Conservation (phyloP, 2,113 vertebrate genomes). For the Plecotus auritus region DNA sequence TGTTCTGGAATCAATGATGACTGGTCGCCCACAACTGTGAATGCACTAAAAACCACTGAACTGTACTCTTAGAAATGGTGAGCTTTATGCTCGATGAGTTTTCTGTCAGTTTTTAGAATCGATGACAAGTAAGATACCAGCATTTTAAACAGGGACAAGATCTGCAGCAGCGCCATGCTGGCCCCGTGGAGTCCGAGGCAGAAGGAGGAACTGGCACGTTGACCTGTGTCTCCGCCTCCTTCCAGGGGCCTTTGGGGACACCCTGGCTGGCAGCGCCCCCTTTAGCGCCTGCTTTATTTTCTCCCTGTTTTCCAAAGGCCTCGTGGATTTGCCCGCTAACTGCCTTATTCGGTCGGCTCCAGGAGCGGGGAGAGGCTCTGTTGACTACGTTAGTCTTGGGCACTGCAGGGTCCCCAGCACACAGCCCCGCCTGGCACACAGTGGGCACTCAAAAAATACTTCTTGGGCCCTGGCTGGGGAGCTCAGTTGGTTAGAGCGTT, state of each 20-base stretch:
- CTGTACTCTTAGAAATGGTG: background rate
- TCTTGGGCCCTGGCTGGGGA: background rate
- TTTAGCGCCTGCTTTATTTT: too few relatives aligned
- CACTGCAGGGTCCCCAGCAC: background rate
- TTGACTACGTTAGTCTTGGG: fast-evolving
- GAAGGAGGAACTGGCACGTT: fast-evolving
- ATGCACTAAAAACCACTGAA: background rate
- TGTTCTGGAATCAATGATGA: background rate
- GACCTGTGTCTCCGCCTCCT: fast-evolving
- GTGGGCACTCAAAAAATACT: fast-evolving
- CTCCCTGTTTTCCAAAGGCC: background rate
- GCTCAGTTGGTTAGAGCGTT: background rate
- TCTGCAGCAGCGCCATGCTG: fast-evolving
- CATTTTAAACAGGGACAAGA: background rate
- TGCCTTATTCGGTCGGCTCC: too few relatives aligned
- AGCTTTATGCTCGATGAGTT: background rate
- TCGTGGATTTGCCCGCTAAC: background rate
- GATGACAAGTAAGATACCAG: background rate
- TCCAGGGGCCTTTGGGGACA: background rate
- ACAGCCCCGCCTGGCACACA: background rate
- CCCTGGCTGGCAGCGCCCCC: background rate
- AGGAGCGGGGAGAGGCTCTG: too few relatives aligned
- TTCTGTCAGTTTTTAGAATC: background rate
- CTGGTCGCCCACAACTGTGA: fast-evolving
- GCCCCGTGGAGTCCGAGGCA: background rate